These are phyloP conservation scores for Parthenolecanium corni DNA, from an alignment of 2,888 invertebrate genomes.

Conservation along the genomic window DNA sequence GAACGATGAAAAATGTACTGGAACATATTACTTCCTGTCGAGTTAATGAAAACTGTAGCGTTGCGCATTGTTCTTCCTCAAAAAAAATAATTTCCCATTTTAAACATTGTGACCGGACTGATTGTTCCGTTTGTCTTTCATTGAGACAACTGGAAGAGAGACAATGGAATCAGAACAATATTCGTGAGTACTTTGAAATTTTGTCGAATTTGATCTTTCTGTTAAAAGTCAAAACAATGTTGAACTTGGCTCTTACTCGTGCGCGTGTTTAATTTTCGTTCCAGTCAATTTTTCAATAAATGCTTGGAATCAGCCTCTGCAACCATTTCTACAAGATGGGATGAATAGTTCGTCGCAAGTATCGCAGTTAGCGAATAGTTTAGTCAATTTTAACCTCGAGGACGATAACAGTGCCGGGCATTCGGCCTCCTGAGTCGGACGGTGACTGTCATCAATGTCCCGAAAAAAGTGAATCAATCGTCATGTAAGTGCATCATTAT, in stretches of 20 bases:
- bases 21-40: slow-evolving; percentile 96
- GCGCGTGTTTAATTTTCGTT: background rate
- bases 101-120: slow-evolving; percentile 90
- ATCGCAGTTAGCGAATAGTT: slow-evolving; percentile 8
- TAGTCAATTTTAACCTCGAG: background rate
- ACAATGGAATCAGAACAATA: too few species aligned
- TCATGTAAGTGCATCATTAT: too few species aligned
- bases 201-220: background rate
- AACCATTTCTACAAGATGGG: slow-evolving; percentile 35
- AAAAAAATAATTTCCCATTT: slow-evolving; percentile 98
- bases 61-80: slow-evolving; percentile 96
- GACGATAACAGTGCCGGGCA: background rate
- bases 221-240: too few species aligned
- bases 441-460: background rate
- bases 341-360: background rate
- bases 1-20: slow-evolving; percentile 97
- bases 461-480: too few species aligned
- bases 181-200: slow-evolving; percentile 38
- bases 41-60: slow-evolving; percentile 79
- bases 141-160: slow-evolving; percentile 58
- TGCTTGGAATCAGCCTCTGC: background rate
- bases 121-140: slow-evolving; percentile 97
- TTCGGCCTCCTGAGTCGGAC: background rate
- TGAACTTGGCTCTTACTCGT: too few species aligned
- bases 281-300: background rate